Base-by-base conservation (phyloP, 2,888 invertebrate species). In the Acrobasis consociella region DNA sequence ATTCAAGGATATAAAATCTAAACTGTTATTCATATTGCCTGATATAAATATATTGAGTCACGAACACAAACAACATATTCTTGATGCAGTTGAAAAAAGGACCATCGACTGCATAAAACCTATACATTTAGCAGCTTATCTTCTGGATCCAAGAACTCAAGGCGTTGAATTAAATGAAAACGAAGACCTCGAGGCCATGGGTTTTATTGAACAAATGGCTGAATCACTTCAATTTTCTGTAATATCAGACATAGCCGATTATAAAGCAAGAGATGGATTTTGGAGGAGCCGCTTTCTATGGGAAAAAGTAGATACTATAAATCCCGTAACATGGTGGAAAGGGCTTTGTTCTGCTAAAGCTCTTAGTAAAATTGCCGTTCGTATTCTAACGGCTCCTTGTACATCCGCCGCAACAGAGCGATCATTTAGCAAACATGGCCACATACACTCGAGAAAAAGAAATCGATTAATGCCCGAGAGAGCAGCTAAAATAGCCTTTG, bases 171-270 rank as follows among this genome's bases (percentile, higher is more conserved):
- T 65, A 39, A 53, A 62, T 53, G 37, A 51, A 58, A 55, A 15
- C 38, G 50, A 61, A 49, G 61, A 61, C 17, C 50, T 61, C 13
- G 52, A 52, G 11, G 61, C 61, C n/a, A 61, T 61, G 60, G 46
- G 64, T n/a, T 67, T 62, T 62, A 65, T 67, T 38, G 16, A 64
- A 15, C 59, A 64, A 52, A 22, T 67, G 60, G 59, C 52, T 10
- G 51, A 59, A 50, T 11, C 22, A n/a, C 46, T 64, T 13, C 55
- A 62, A 51, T 16, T 64, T 11, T 31, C 58, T 39, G 51, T 60
- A 16, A 62, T 63, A 38, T 37, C 22, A 49, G 58, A 65, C 38
- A 49, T 63, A 49, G 59, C 65, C 15, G 13, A 56, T 59, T 65
- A 58, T 60, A 66, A 53, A 63, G 60, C 66, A 49, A 64, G 39